Evolutionary conservation across 2,797 vertebrate species (phyloP).

Genomic region (Holocentrus rufus): DNA sequence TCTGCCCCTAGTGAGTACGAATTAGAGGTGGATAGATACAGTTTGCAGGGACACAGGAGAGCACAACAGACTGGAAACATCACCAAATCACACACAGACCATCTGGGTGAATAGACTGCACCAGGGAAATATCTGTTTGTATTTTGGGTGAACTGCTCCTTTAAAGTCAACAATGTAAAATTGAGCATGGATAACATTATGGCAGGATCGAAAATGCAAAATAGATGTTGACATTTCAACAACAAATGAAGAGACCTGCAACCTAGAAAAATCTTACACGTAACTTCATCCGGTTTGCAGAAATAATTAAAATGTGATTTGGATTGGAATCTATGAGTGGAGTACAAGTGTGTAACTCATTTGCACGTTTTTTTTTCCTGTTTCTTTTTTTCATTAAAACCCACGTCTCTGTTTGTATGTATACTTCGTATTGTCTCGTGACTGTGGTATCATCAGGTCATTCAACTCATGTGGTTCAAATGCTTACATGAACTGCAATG

Average conservation of each 20-base stretch:
- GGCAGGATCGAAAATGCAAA: background rate
- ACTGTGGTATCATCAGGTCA: conserved; percentile 56
- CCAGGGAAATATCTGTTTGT: too few relatives aligned
- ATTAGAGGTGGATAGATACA: too few relatives aligned
- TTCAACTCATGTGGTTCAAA: conserved; percentile 54
- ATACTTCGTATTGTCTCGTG: conserved; percentile 47
- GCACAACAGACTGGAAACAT: too few relatives aligned
- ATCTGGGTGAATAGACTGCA: too few relatives aligned
- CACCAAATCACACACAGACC: too few relatives aligned
- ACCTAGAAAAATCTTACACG: too few relatives aligned
- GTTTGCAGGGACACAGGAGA: too few relatives aligned
- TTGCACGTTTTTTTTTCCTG: conserved; percentile 10
- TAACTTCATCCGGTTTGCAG: background rate
- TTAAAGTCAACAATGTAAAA: background rate
- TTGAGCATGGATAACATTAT: background rate
- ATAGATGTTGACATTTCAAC: background rate
- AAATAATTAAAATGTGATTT: conserved; percentile 32
- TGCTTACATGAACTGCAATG: conserved; percentile 44
- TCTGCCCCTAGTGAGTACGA: too few relatives aligned
- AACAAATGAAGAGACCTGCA: background rate
- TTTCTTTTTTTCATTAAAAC: conserved; percentile 28
- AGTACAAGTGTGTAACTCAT: conserved; percentile 14
- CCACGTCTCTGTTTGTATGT: conserved; percentile 51
- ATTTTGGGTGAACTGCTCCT: background rate
- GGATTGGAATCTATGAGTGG: conserved; percentile 1